Evolutionary conservation across 1,140 invertebrate species (phyloP).

Genomic region (Heterodera schachtii): DNA sequence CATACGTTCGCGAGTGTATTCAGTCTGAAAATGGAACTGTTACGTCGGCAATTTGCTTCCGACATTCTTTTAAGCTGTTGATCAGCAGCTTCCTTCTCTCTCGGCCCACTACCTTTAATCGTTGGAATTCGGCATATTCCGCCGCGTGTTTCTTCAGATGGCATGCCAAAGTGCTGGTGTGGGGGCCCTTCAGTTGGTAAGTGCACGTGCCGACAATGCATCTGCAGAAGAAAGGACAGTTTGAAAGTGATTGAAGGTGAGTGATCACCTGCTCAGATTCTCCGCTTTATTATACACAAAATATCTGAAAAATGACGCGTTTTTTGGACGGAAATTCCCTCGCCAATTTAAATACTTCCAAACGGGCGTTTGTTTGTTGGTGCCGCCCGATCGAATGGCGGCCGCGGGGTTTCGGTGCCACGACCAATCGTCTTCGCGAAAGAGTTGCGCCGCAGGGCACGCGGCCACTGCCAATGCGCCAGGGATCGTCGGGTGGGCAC

Average conservation of each 20-base stretch:
- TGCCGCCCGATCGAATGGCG: constrained; percentile 63
- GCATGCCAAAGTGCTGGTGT: constrained; percentile 61
- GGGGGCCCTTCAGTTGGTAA: constrained; percentile 63
- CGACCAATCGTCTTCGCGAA: constrained; percentile 60
- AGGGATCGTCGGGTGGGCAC: constrained; percentile 40
- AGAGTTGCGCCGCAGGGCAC: constrained; percentile 60
- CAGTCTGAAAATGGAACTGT: constrained; percentile 14
- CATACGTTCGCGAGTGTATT: constrained; percentile 32
- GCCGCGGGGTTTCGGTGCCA: constrained; percentile 65
- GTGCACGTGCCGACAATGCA: constrained; percentile 64
- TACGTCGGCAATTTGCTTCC: neutral
- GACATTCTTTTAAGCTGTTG: no score
- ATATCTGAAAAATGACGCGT: constrained; percentile 9
- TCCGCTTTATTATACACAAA: constrained; percentile 65
- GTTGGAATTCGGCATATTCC: constrained; percentile 61
- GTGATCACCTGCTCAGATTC: constrained; percentile 58
- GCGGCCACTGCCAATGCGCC: constrained; percentile 63
- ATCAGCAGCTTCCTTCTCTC: neutral
- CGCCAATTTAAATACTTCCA: constrained; percentile 48
- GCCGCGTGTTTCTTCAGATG: constrained; percentile 62
- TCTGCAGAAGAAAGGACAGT: constrained; percentile 39
- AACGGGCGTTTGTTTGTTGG: constrained; percentile 64
- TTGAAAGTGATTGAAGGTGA: no score
- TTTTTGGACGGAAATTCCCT: constrained; percentile 8
- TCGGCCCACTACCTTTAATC: neutral